These are phyloP conservation scores for Drosophila mimica DNA, from an alignment of 2,888 invertebrate genomes.

Conservation along the genomic window DNA sequence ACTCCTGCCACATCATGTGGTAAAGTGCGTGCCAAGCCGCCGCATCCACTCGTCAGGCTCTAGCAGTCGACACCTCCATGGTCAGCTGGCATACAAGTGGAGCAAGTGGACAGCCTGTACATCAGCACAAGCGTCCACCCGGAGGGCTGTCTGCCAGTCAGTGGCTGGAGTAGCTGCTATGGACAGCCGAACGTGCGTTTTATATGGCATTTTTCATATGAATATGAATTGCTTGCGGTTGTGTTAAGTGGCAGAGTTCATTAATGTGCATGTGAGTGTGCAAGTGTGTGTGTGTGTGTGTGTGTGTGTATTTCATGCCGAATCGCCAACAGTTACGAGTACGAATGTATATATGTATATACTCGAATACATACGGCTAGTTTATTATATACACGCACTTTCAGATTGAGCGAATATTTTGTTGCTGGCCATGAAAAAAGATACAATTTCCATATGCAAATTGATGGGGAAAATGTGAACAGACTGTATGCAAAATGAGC, in stretches of 20 bases:
- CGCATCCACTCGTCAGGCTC: constrained; percentile 73
- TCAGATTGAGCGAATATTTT: constrained; percentile 23
- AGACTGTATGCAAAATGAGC: constrained; percentile 6
- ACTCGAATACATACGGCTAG: constrained; percentile 1
- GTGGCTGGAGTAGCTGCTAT: constrained; percentile 4
- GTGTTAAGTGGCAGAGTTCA: constrained; percentile 73
- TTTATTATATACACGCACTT: constrained; percentile 45
- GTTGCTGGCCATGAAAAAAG: constrained; percentile 17
- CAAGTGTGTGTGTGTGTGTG: neutral
- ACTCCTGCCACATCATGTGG: constrained; percentile 8
- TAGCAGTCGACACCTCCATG: constrained; percentile 66
- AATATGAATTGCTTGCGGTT: constrained; percentile 79
- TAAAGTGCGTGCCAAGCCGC: constrained; percentile 72
- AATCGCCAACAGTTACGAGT: constrained; percentile 14
- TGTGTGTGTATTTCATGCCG: constrained; percentile 3
- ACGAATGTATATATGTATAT: neutral
- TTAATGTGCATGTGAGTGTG: constrained; percentile 30
- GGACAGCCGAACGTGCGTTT: constrained; percentile 59
- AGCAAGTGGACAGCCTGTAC: constrained; percentile 56
- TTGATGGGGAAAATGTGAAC: constrained; percentile 24
- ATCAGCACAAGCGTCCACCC: constrained; percentile 24
- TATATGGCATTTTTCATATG: constrained; percentile 72
- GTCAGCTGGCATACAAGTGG: constrained; percentile 53
- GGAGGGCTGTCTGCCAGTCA: neutral
- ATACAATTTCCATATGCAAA: constrained; percentile 46